Evolutionary conservation across 2,797 vertebrate genomes (phyloP), one percentile per base, ranked within the genome.

Genomic region (Sebastolobus altivelis): DNA sequence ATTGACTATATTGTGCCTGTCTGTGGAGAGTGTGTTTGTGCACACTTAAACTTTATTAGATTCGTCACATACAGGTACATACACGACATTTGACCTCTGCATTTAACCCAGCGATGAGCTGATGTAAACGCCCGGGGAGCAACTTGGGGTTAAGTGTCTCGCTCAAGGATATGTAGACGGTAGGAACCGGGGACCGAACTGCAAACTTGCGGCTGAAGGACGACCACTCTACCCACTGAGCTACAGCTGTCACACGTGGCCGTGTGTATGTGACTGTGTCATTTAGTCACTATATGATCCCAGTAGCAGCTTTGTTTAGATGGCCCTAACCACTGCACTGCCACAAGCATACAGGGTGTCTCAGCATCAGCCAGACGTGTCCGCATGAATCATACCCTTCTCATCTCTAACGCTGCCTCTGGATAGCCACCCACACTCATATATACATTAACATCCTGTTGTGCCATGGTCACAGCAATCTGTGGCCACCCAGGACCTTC

Each of bases 301-400:
- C 83, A 38, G 59, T 2, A 38, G 72, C 78, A 68, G 72, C 65
- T 76, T 79, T 79, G 69, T 79, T 83, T 54, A 46, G 65, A 68
- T 58, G 37, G 40, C 27, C 37, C 14, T 20, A 67, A 75, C 58
- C 60, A 46, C 81, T 70, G 62, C 66, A 25, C 25, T 25, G 25
- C 25, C 25, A 25, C 25, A 80, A 54, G 73, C 38, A 73, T 55
- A 25, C 43, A 70, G 38, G 66, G 54, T 70, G 55, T 65, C 16
- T 68, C 61, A 65, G 71, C 9, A 13, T 35, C 58, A 43, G 49
- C 59, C 80, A 76, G 62, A 22, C 46, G 4, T 31, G 75, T 82
- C 37, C 37, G 49, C 62, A 68, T 72, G 59, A 86, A 74, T 82
- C 81, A 80, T 29, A 75, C 27, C 49, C 56, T 72, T 10, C 60